Conservation (phyloP, 1,140 invertebrate species). For the Sarcophaga bullata region DNA sequence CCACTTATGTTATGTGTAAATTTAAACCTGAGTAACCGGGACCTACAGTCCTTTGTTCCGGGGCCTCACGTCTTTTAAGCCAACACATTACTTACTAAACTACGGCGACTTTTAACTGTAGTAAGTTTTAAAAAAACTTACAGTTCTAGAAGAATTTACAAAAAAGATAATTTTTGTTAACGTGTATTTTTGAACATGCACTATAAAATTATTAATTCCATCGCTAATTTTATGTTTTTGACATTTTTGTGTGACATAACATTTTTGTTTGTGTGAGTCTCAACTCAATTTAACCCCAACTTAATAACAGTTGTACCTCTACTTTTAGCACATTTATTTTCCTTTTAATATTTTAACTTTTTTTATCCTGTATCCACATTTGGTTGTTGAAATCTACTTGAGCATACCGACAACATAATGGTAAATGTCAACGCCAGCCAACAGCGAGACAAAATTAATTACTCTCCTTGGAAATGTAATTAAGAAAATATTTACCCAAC, state of each 20-base stretch:
- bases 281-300: not conserved
- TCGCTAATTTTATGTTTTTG: constrained; percentile 32
- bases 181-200: too few relatives aligned
- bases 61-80: too few relatives aligned
- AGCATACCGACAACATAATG: constrained; percentile 48
- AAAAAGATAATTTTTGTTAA: too few relatives aligned
- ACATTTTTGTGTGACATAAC: constrained; percentile 27
- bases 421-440: constrained; percentile 61
- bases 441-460: constrained; percentile 65
- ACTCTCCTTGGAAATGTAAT: constrained; percentile 66
- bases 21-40: too few relatives aligned
- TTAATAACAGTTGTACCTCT: constrained; percentile 36
- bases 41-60: too few relatives aligned
- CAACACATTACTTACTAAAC: too few relatives aligned
- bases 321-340: constrained; percentile 25
- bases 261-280: not conserved
- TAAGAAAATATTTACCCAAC: constrained; percentile 63
- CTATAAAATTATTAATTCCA: not conserved
- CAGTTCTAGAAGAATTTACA: too few relatives aligned
- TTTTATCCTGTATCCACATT: not conserved
- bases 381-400: constrained; percentile 16
- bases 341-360: constrained; percentile 11
- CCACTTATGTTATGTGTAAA: too few relatives aligned
- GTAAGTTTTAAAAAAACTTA: too few relatives aligned
- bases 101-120: too few relatives aligned